Evolutionary conservation across 2,797 vertebrate species (phyloP).

Genomic region (Sebastes minor): DNA sequence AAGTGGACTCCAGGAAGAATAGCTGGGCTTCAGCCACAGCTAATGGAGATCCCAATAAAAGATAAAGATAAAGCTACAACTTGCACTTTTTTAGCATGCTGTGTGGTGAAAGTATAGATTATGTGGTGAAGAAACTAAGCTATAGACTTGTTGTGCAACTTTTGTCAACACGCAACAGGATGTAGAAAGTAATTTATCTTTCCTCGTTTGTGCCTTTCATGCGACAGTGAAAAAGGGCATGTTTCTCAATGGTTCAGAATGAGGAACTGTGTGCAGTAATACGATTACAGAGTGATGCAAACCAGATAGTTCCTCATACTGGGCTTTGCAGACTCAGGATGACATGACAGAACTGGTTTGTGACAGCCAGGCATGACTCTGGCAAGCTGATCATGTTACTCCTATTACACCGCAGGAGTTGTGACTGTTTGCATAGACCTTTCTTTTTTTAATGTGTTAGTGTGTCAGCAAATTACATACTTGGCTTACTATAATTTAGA

Average conservation of each 20-base stretch:
- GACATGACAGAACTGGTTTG: constrained; percentile 73
- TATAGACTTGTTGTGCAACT: neutral
- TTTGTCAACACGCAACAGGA: neutral
- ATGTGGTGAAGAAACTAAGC: neutral
- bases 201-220: constrained; percentile 14
- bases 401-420: neutral
- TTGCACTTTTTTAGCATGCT: neutral
- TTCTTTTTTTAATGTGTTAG: neutral
- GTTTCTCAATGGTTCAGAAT: constrained; percentile 36
- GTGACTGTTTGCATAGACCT: neutral
- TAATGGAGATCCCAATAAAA: no score
- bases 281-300: constrained; percentile 35
- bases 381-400: neutral
- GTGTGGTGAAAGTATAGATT: neutral
- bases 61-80: neutral
- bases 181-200: neutral
- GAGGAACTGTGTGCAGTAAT: constrained; percentile 54
- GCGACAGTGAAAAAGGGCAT: neutral
- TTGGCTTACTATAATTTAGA: neutral
- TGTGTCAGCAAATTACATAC: no score
- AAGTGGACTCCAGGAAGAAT: no score
- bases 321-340: constrained; percentile 72
- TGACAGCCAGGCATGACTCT: neutral
- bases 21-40: no score
- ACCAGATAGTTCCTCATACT: constrained; percentile 36